Conservation (phyloP, 2,797 vertebrate species). For the Cossypha niveicapilla region DNA sequence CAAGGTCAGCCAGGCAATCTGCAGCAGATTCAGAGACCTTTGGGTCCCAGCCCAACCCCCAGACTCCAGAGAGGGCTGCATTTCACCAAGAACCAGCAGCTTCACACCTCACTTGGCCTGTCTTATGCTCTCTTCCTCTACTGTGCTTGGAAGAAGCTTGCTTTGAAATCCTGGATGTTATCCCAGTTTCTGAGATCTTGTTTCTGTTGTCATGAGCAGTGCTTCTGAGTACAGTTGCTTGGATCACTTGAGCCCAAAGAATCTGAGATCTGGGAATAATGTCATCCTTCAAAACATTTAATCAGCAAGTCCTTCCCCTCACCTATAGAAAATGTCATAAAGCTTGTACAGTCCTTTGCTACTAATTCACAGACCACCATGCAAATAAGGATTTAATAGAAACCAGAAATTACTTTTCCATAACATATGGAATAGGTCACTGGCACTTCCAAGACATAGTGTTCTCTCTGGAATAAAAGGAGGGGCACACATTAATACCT, state of each 20-base stretch:
- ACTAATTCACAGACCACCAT: not conserved
- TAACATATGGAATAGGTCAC: not conserved
- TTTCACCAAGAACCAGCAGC: not conserved
- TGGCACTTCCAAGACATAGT: not conserved
- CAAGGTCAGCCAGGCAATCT: conserved; percentile 6
- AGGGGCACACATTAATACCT: not conserved
- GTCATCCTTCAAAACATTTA: not conserved
- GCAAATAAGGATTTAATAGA: not conserved
- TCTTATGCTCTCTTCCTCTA: not conserved
- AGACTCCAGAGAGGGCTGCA: accelerated
- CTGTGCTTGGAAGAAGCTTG: not conserved
- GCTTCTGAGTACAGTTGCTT: not conserved
- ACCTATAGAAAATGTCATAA: not conserved
- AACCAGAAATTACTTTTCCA: not conserved
- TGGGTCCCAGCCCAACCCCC: not conserved
- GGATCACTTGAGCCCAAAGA: not conserved
- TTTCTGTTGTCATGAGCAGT: not conserved
- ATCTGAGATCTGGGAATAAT: not conserved
- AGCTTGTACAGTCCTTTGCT: not conserved
- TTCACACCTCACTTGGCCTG: not conserved
- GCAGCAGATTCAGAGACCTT: not conserved
- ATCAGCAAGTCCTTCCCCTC: not conserved
- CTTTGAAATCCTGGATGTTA: not conserved
- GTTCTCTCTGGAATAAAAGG: not conserved
- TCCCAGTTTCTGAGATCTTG: not conserved